These are phyloP conservation scores for Trichechus manatus DNA, from an alignment of 2,113 vertebrate genomes.

Conservation along the genomic window DNA sequence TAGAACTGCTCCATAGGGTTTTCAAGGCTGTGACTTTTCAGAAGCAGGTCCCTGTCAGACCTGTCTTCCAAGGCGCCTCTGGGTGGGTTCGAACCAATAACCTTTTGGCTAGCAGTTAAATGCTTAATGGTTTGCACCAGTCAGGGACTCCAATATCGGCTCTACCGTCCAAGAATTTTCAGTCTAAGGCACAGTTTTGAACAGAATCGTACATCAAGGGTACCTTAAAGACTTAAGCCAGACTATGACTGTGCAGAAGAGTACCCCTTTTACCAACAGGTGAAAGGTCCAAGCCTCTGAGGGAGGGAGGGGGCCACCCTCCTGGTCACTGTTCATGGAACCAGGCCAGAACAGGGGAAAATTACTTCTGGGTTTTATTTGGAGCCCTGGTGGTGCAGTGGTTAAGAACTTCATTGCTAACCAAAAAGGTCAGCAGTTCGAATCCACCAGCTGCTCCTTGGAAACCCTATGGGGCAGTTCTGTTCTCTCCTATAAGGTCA, in stretches of 20 bases:
- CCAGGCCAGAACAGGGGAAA: not conserved
- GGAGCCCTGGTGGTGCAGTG: too few relatives aligned
- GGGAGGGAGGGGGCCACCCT: not conserved
- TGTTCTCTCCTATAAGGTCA: too few relatives aligned
- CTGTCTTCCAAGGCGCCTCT: not conserved
- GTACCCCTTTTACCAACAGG: not conserved
- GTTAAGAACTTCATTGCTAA: too few relatives aligned
- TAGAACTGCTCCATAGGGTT: not conserved
- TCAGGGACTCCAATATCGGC: too few relatives aligned
- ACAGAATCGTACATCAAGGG: not conserved
- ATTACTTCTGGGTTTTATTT: not conserved
- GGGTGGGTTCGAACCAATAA: not conserved
- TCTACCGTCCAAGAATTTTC: not conserved
- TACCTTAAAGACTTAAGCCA: not conserved
- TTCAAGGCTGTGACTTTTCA: not conserved
- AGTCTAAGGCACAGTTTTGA: not conserved
- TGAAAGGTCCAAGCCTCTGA: not conserved
- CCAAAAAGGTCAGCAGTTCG: too few relatives aligned
- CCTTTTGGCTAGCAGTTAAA: not conserved
- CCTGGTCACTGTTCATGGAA: not conserved
- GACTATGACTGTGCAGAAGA: not conserved
- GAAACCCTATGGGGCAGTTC: too few relatives aligned
- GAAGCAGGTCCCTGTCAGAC: not conserved
- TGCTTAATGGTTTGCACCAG: too few relatives aligned
- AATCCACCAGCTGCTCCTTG: too few relatives aligned